Evolutionary conservation across 2,888 invertebrate species (phyloP), one percentile per base, ranked within the genome.

Genomic region (Polylopha cassiicola): DNA sequence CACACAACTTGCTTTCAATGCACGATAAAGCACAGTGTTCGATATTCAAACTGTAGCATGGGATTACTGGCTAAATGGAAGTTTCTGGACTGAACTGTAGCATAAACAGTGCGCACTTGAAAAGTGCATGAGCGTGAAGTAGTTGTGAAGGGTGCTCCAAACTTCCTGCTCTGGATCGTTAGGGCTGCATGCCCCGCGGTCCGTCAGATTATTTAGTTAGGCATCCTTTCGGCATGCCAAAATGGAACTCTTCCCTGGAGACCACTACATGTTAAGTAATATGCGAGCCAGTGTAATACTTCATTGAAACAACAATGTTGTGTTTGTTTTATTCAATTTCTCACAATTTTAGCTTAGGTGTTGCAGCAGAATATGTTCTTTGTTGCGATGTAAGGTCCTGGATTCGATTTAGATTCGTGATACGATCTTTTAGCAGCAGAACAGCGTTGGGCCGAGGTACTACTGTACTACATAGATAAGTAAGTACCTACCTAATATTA

Each of bases 41-140:
- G 48, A 60, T 58, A 65, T 63, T 63, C 53, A 63, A 54, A 65
- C 55, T 44, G 48, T 47, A 58, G 61, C 55, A 53, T 53, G 49
- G 55, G 46, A 59, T 56, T 54, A 59, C 63, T 59, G 62, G 41
- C 49, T 57, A 60, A 59, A 70, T 58, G 61, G 51, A 61, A 65
- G 62, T 58, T 56, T 55, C 59, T 55, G 61, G 56, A 58, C 61
- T 46, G 63, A 73, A 75, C 66, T 74, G 55, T 73, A 74, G 73
- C 75, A 72, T 76, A 79, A 79, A 78, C 76, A 78, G 69, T 67
- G 73, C 65, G 73, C 69, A 74, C 78, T 80, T 74, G 69, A 78
- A 78, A 75, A 77, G 77, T 81, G 74, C 76, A 76, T 66, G 68
- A 72, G 66, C 62, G 63, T 58, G 61, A 65, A 72, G 70, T 67